These are phyloP conservation scores for Drosophila chauvacae DNA, from an alignment of 1,140 invertebrate species.

Conservation along the genomic window DNA sequence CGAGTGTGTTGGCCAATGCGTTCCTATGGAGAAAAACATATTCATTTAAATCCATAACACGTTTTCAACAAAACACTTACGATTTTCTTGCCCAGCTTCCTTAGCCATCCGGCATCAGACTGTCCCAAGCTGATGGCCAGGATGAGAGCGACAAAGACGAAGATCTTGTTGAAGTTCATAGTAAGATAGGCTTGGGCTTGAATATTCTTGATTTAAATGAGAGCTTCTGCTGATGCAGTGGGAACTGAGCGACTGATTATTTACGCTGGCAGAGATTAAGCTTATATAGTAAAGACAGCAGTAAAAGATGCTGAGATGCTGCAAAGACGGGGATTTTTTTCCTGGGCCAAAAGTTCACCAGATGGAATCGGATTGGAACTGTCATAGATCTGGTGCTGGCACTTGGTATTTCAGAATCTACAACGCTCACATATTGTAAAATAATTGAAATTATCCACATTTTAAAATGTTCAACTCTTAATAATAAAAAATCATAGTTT, in stretches of 20 bases:
- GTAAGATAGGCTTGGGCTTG: conserved; percentile 1
- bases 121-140: conserved; percentile 66
- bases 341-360: conserved; percentile 10
- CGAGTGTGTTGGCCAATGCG: conserved; percentile 74
- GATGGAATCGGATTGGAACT: conserved; percentile 4
- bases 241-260: conserved; percentile 33
- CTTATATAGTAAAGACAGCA: conserved; percentile 43
- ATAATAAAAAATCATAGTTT: not conserved
- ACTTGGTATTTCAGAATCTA: not conserved
- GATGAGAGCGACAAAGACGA: conserved; percentile 68
- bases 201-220: not conserved
- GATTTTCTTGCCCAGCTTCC: conserved; percentile 73
- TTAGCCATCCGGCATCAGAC: conserved; percentile 72
- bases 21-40: conserved; percentile 46
- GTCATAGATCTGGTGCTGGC: not conserved
- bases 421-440: not conserved
- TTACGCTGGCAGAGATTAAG: not conserved
- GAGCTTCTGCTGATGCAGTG: conserved; percentile 20
- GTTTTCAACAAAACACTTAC: conserved; percentile 40
- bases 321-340: conserved; percentile 49
- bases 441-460: not conserved
- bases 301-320: conserved; percentile 17
- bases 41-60: not conserved
- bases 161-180: conserved; percentile 80
- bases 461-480: not conserved